A percentile compares a stretch with the other conserved stretches of the same genome.
Conservation (phyloP, 2,888 invertebrate genomes). For the Arge pagana region DNA sequence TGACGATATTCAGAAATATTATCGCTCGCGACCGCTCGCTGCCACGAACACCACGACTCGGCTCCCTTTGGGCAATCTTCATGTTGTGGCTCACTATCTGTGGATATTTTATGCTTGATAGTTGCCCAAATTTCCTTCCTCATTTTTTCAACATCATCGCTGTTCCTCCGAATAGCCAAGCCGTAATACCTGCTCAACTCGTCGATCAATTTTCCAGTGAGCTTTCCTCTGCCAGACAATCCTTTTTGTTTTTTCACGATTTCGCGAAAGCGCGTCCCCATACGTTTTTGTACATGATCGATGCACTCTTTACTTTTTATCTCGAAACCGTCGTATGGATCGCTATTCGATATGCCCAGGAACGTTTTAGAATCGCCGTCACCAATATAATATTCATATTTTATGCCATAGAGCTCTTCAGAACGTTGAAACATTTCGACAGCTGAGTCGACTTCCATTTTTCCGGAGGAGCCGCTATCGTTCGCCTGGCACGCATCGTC, state of each 20-base stretch:
- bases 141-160: slow-evolving; percentile 33
- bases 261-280: slow-evolving; percentile 23
- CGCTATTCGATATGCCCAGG: neutral
- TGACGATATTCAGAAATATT: slow-evolving; percentile 2
- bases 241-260: slow-evolving; percentile 28
- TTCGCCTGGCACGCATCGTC: slow-evolving; percentile 20
- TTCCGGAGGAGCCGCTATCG: slow-evolving; percentile 12
- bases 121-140: slow-evolving; percentile 35
- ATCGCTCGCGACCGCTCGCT: slow-evolving; percentile 23
- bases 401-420: slow-evolving; percentile 20
- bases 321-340: neutral
- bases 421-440: slow-evolving; percentile 19
- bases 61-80: slow-evolving; percentile 34
- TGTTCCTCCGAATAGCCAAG: slow-evolving; percentile 36
- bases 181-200: slow-evolving; percentile 37
- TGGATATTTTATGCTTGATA: slow-evolving; percentile 33
- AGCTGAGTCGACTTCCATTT: slow-evolving; percentile 14
- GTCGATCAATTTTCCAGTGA: slow-evolving; percentile 35
- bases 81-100: slow-evolving; percentile 35
- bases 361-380: slow-evolving; percentile 14
- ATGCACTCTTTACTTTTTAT: slow-evolving; percentile 2
- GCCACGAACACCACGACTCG: slow-evolving; percentile 37
- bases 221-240: slow-evolving; percentile 32
- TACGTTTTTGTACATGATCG: slow-evolving; percentile 19
- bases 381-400: slow-evolving; percentile 23